A percentile compares a stretch with the other conserved stretches of the same genome.
phyloP scores from a whole-genome alignment of 2,797 vertebrate species.

The Schizothorax lantsangensis region DNA sequence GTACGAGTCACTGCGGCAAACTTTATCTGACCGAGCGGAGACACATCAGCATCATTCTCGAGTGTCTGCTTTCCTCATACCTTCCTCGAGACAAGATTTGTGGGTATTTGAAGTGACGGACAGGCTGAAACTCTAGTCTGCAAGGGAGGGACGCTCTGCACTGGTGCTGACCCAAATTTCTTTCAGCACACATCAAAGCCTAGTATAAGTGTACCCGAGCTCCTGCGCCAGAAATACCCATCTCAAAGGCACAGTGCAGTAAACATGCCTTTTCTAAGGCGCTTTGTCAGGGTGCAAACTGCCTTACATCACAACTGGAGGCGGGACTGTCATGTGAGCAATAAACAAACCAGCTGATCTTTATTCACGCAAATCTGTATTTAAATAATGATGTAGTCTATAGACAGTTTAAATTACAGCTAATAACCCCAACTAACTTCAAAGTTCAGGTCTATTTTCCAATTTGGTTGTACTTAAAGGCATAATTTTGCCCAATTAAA shows the following conservation, averaged over 20 bases:
- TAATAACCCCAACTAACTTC: neutral
- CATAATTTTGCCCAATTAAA: neutral
- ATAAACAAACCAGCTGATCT: conserved; percentile 27
- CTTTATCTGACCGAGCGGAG: neutral
- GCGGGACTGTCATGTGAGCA: neutral
- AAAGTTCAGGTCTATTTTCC: neutral
- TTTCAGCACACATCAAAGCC: conserved; percentile 48
- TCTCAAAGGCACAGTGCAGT: conserved; percentile 34
- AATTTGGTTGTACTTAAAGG: neutral
- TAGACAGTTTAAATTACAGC: neutral
- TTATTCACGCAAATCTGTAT: conserved; percentile 22
- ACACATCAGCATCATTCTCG: neutral
- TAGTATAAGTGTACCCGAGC: conserved; percentile 35
- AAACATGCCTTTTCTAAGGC: conserved; percentile 45
- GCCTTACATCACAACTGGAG: conserved; percentile 38
- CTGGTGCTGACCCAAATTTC: conserved; percentile 6
- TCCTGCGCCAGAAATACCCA: conserved; percentile 47
- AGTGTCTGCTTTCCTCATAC: conserved; percentile 11
- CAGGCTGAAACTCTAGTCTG: conserved; percentile 13
- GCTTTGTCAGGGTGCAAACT: conserved; percentile 49
- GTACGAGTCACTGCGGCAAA: neutral
- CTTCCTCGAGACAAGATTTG: conserved; percentile 22
- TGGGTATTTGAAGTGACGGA: conserved; percentile 20
- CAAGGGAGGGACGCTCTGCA: conserved; percentile 7
- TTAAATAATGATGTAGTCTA: neutral